A percentile compares a stretch with the other conserved stretches of the same genome.
These are phyloP conservation scores for Eupithecia centaureata DNA, from an alignment of 2,888 invertebrate species.

Conservation along the genomic window DNA sequence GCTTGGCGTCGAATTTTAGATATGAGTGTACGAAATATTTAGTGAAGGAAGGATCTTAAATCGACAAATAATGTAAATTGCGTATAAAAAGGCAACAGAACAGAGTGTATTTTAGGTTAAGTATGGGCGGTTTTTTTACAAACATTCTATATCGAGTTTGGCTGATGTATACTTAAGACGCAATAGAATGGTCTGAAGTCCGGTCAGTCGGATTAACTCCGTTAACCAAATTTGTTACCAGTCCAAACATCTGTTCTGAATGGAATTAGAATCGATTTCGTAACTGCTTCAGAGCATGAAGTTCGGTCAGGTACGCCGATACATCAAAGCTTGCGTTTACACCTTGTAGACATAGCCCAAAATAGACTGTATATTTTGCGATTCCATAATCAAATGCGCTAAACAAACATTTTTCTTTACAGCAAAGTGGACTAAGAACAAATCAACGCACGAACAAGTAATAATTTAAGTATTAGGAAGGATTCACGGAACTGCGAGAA, in stretches of 20 bases:
- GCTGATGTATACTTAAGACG: background rate
- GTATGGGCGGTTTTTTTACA: no score
- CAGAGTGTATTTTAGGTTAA: no score
- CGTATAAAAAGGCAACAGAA: no score
- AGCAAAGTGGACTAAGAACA: slow-evolving; percentile 71
- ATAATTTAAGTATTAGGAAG: slow-evolving; percentile 71
- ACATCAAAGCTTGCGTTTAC: background rate
- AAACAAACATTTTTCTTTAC: slow-evolving; percentile 52
- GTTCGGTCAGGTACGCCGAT: background rate
- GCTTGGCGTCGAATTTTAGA: no score
- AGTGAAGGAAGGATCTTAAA: no score
- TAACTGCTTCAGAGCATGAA: background rate
- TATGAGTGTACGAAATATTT: no score
- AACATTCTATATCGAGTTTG: no score
- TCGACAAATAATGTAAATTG: no score
- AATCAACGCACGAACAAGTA: slow-evolving; percentile 41
- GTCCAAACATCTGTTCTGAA: background rate
- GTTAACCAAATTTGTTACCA: background rate
- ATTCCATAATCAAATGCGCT: no score
- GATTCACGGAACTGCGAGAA: slow-evolving; percentile 41
- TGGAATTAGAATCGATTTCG: background rate
- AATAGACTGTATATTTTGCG: background rate
- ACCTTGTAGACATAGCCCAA: no score
- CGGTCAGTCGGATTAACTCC: background rate
- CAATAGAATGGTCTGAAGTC: background rate